Conservation (phyloP, 2,797 vertebrate genomes). For the Gouania willdenowi region DNA sequence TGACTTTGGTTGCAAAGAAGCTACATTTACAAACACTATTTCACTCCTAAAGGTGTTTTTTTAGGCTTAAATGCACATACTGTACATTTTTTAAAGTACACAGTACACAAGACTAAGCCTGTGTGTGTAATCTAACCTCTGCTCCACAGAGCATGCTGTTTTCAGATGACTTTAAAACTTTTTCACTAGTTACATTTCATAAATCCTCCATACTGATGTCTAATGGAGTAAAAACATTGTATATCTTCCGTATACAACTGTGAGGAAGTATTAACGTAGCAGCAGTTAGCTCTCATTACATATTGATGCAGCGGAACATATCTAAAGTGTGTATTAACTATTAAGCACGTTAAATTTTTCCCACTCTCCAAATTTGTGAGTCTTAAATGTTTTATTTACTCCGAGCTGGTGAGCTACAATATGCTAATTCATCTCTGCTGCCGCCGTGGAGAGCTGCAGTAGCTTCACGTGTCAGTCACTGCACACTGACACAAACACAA, state of each 20-base stretch:
- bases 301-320: constrained; percentile 55
- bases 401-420: constrained; percentile 33
- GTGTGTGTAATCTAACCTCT: too few species aligned
- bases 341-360: constrained; percentile 53
- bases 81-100: too few species aligned
- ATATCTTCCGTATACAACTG: not conserved
- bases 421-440: constrained; percentile 40
- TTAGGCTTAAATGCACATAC: too few species aligned
- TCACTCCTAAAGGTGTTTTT: too few species aligned
- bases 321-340: constrained; percentile 61
- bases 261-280: constrained; percentile 22
- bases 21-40: too few species aligned
- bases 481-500: constrained; percentile 20
- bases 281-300: constrained; percentile 61
- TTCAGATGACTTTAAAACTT: too few species aligned
- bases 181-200: too few species aligned
- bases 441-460: constrained; percentile 26
- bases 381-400: constrained; percentile 66
- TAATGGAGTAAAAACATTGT: too few species aligned
- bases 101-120: too few species aligned
- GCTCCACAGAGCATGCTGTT: too few species aligned
- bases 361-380: constrained; percentile 47
- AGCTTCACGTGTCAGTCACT: constrained; percentile 24
- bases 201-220: too few species aligned
- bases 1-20: too few species aligned